A percentile compares a stretch with the other conserved stretches of the same genome.
Conservation (phyloP, 1,140 invertebrate species). For the Gerris buenoi region DNA sequence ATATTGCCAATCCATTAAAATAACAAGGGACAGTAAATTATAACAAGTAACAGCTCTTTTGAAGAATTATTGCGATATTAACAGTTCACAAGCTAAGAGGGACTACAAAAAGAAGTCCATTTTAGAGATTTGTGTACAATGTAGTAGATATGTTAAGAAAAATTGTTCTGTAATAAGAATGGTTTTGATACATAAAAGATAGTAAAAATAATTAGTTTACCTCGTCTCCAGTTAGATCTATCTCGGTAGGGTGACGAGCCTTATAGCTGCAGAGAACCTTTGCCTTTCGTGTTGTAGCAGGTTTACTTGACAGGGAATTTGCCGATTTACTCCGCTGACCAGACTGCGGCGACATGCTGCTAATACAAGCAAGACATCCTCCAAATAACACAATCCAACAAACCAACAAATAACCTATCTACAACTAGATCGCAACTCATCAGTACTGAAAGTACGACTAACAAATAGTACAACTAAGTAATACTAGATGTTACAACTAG, state of each 20-base stretch:
- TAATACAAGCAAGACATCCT: slow-evolving; percentile 6
- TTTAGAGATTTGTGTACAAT: background rate
- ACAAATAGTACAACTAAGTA: too few species aligned
- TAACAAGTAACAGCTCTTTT: background rate
- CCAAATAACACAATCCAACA: slow-evolving; percentile 18
- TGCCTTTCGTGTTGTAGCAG: slow-evolving; percentile 36
- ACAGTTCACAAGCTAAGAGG: background rate
- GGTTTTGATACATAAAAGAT: background rate
- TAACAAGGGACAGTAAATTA: too few species aligned
- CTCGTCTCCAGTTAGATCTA: slow-evolving; percentile 62
- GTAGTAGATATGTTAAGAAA: background rate
- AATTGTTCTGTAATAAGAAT: background rate
- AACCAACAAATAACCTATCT: slow-evolving; percentile 8
- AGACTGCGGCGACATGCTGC: slow-evolving; percentile 8
- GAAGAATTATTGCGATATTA: background rate
- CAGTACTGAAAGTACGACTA: too few species aligned
- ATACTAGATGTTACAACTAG: too few species aligned
- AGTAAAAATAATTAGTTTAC: slow-evolving; percentile 32
- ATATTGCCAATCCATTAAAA: too few species aligned
- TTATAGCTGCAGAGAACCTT: slow-evolving; percentile 68
- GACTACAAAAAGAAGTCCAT: background rate
- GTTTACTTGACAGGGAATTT: background rate
- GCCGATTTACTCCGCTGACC: slow-evolving; percentile 14
- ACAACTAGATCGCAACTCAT: too few species aligned
- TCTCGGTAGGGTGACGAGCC: slow-evolving; percentile 57